Percentiles rank a stretch among this genome's conserved stretches.
Evolutionary conservation across 2,888 invertebrate species (phyloP).

Genomic region (Coleophora flavipennella): DNA sequence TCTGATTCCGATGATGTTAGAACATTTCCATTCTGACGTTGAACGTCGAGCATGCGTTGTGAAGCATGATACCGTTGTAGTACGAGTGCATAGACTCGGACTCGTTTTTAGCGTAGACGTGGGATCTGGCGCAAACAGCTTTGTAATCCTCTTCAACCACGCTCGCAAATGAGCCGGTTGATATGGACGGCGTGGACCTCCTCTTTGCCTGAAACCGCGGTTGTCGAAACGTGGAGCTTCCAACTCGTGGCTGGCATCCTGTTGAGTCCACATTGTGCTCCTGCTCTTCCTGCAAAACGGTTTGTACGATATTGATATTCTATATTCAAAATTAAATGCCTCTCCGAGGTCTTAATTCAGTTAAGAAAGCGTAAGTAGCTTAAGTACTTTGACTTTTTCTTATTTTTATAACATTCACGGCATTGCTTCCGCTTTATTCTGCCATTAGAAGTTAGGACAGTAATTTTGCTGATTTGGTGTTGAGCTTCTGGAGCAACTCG

Average conservation of each 20-base stretch:
- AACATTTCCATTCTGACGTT: slow-evolving; percentile 1
- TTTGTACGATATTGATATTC: too few species aligned
- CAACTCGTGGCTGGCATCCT: too few species aligned
- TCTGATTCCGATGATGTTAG: background rate
- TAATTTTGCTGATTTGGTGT: background rate
- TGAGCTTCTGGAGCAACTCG: background rate
- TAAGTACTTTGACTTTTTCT: slow-evolving; percentile 9
- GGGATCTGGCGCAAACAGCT: slow-evolving; percentile 6
- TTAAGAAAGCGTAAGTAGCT: too few species aligned
- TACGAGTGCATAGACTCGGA: slow-evolving; percentile 1
- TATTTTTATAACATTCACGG: slow-evolving; percentile 1
- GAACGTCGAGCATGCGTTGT: slow-evolving; percentile 5
- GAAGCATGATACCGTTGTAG: too few species aligned
- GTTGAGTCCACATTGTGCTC: too few species aligned
- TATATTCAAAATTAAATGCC: too few species aligned
- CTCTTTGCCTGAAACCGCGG: too few species aligned
- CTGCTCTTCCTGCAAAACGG: too few species aligned
- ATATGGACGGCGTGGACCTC: too few species aligned
- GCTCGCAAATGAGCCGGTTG: too few species aligned
- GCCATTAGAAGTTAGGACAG: background rate
- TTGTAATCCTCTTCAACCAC: slow-evolving; percentile 4
- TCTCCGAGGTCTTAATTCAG: too few species aligned
- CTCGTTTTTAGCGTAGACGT: slow-evolving; percentile 10
- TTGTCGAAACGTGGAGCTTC: too few species aligned
- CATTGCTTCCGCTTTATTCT: background rate